A percentile compares a stretch with the other conserved stretches of the same genome.
Evolutionary conservation across 1,140 invertebrate species (phyloP).

Genomic region (Heliothis virescens): DNA sequence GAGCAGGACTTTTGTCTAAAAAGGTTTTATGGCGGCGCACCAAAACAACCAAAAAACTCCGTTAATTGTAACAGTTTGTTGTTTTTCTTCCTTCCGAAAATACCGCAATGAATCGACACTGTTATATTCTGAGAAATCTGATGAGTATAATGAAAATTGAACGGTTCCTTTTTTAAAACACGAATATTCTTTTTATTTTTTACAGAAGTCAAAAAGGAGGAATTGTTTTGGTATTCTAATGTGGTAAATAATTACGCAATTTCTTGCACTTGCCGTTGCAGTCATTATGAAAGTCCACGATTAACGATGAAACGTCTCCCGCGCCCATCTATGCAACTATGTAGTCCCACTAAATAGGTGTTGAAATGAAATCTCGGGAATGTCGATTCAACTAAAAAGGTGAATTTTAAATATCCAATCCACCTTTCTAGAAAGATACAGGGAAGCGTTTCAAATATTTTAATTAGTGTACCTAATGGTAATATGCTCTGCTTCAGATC

Average conservation of each 20-base stretch:
- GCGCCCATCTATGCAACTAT: neutral
- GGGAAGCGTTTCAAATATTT: constrained; percentile 20
- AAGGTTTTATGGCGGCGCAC: constrained; percentile 33
- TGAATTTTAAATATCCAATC: neutral
- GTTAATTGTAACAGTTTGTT: constrained; percentile 75
- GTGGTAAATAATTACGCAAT: no score
- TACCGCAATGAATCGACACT: constrained; percentile 46
- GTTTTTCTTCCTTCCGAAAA: constrained; percentile 49
- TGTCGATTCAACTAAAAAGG: neutral
- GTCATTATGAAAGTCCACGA: neutral
- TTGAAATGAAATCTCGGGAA: constrained; percentile 36
- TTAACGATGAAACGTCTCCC: neutral
- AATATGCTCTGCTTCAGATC: neutral
- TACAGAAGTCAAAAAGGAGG: neutral
- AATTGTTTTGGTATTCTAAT: no score
- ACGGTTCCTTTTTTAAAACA: neutral
- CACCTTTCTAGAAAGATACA: neutral
- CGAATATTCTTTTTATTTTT: neutral
- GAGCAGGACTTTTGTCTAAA: constrained; percentile 66
- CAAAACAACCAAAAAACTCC: constrained; percentile 41
- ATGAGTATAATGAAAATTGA: neutral
- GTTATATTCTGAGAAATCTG: constrained; percentile 54
- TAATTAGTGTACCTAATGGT: neutral
- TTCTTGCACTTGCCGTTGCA: neutral
- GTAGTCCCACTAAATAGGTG: constrained; percentile 26